Evolutionary conservation across 2,888 invertebrate genomes (phyloP).

Genomic region (Nymphalis polychloros): DNA sequence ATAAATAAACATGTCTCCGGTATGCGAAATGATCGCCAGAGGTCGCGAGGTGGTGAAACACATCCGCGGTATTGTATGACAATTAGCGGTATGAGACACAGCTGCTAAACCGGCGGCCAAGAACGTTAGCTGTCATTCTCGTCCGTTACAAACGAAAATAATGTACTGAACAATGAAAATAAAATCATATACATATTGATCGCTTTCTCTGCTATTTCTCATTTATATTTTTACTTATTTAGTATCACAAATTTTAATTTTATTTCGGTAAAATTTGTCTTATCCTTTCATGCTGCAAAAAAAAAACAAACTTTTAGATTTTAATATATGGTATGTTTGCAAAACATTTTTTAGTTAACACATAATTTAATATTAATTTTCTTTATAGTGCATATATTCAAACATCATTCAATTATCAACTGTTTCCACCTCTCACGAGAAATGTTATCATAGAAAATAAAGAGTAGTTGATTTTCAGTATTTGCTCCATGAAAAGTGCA

Average conservation of each 20-base stretch:
- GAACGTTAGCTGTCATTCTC: constrained; percentile 52
- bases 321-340: no score
- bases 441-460: background rate
- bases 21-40: constrained; percentile 50
- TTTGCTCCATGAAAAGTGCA: constrained; percentile 22
- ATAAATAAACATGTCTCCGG: constrained; percentile 18
- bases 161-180: constrained; percentile 21
- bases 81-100: constrained; percentile 66
- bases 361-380: no score
- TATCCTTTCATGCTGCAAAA: no score
- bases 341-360: no score
- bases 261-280: no score
- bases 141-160: constrained; percentile 31
- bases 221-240: background rate
- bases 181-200: constrained; percentile 10
- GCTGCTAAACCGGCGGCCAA: constrained; percentile 54
- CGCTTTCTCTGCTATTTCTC: background rate
- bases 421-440: no score
- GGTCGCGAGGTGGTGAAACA: constrained; percentile 55
- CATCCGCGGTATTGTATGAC: constrained; percentile 61
- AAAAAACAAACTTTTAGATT: no score
- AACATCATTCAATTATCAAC: no score
- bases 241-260: background rate
- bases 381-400: no score
- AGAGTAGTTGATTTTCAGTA: background rate